Evolutionary conservation across 1,140 invertebrate genomes (phyloP), one percentile per base, ranked within the genome.

Genomic region (Samia ricini): DNA sequence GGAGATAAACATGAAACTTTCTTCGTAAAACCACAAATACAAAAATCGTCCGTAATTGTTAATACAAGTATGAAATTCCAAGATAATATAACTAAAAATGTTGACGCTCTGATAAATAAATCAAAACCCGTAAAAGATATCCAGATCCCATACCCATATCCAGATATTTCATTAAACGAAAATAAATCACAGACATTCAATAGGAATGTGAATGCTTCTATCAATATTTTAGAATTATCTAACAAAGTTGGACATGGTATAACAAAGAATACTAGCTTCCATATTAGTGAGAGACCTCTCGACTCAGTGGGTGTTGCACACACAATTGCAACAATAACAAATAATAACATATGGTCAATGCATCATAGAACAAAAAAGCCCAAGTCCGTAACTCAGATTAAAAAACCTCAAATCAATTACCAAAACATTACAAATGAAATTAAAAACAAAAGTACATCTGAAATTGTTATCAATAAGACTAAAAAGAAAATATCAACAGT

Each of bases 1-100:
- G 90, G 90, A 12, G 89, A 91, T 64, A 91, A 90, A 76, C 89
- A 91, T 63, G 87, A 90, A 18, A 84, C 81, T 62, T 80, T 89
- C 61, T 89, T 86, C 61, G 33, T 70, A 23, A 85, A 81, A 72
- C 51, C 66, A 23, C 82, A 84, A 74, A 18, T 57, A 24, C 42
- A 68, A 60, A 71, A 49, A 60, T 56, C 24, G 48, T n/a, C n/a
- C n/a, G n/a, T n/a, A n/a, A n/a, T n/a, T n/a, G n/a, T n/a, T n/a
- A 58, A 33, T 42, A 42, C 15, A 12, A 42, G 33, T 42, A 8
- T 42, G 10, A 10, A 42, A 42, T 15, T 0, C 56, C 10, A 62
- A 61, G 22, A 22, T 33, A 15, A 55, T 63, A 2, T 54, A 64
- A 19, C 21, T 59, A 19, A 18, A 24, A 20, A 61, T 57, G 18